A percentile compares a stretch with the other conserved stretches of the same genome.
These are phyloP conservation scores for Zootoca vivipara DNA, from an alignment of 2,113 vertebrate genomes.

Conservation along the genomic window DNA sequence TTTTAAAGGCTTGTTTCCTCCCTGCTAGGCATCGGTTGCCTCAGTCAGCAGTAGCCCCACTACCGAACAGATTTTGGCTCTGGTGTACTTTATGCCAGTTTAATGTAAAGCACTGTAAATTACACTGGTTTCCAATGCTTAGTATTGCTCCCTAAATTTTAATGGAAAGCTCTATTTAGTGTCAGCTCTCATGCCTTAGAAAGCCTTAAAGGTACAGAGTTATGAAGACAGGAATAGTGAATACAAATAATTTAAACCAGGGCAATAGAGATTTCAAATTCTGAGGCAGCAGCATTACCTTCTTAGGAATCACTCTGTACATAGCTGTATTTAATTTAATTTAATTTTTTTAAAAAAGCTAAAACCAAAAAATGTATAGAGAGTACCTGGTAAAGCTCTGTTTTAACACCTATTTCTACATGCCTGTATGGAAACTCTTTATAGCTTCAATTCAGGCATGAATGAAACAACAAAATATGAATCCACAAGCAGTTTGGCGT, in stretches of 20 bases:
- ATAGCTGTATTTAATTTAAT: background rate
- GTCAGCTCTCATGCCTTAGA: background rate
- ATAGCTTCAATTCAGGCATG: background rate
- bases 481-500: background rate
- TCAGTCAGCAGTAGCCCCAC: no score
- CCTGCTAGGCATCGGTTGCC: no score
- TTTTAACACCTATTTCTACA: background rate
- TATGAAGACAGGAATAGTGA: background rate
- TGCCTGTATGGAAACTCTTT: background rate
- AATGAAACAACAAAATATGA: background rate
- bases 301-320: background rate
- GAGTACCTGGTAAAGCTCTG: no score
- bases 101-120: no score
- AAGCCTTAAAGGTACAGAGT: background rate
- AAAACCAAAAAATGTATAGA: background rate
- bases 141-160: background rate
- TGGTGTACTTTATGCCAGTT: no score
- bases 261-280: background rate
- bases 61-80: no score
- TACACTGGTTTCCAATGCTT: no score
- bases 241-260: background rate
- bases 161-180: background rate
- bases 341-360: background rate
- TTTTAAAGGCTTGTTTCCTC: no score
- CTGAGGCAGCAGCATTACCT: background rate